Conservation (phyloP, 2,888 invertebrate species). For the Drosophila borealis region DNA sequence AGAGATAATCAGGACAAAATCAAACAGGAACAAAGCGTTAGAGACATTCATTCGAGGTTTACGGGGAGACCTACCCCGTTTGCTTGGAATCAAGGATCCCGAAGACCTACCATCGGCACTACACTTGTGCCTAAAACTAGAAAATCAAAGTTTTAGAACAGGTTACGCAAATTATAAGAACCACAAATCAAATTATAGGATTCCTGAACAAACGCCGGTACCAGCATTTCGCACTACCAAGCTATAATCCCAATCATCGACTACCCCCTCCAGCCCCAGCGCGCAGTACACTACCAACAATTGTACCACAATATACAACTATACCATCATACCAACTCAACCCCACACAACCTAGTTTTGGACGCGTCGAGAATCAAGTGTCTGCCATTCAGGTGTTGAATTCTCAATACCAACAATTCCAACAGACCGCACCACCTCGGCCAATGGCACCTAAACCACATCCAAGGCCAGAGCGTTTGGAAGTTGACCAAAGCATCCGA, state of each 20-base stretch:
- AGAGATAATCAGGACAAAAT: background rate
- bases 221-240: background rate
- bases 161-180: background rate
- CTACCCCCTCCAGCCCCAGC: background rate
- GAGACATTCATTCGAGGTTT: background rate
- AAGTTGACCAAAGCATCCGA: background rate
- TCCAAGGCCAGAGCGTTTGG: slow-evolving; percentile 5
- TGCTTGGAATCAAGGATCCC: background rate
- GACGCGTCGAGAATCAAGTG: too few species aligned
- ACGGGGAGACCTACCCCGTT: background rate
- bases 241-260: slow-evolving; percentile 1
- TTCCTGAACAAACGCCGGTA: background rate
- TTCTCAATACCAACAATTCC: background rate
- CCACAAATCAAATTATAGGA: background rate
- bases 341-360: background rate
- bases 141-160: background rate
- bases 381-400: background rate
- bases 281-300: background rate
- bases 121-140: slow-evolving; percentile 1
- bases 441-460: background rate
- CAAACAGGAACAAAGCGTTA: background rate
- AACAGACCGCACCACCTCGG: background rate
- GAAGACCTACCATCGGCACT: background rate
- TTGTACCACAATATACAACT: background rate
- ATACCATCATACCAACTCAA: background rate